Evolutionary conservation across 2,797 vertebrate genomes (phyloP).

Genomic region (Oreonectes daqikongensis): DNA sequence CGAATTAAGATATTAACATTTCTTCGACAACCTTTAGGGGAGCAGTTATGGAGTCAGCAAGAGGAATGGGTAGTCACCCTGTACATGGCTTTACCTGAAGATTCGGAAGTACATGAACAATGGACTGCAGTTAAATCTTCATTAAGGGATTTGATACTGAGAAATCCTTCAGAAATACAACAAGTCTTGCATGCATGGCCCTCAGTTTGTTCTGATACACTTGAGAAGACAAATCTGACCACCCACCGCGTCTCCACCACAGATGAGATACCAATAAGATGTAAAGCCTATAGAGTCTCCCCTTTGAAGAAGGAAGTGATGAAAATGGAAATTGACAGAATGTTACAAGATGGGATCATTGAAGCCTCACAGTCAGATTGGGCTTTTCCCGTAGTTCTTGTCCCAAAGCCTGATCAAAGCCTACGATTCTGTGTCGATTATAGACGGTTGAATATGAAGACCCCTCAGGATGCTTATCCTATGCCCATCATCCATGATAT

Average conservation of each 20-base stretch:
- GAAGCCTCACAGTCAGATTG: constrained; percentile 2
- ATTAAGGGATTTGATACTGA: no score
- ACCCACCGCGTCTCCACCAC: background rate
- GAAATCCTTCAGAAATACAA: no score
- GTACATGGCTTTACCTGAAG: no score
- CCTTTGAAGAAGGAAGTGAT: constrained; percentile 14
- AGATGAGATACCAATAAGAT: background rate
- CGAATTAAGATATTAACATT: background rate
- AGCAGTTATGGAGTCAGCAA: no score
- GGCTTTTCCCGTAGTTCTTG: background rate
- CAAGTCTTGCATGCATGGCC: no score
- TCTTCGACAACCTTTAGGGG: background rate
- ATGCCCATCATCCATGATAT: no score
- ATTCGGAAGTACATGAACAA: no score
- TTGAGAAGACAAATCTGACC: background rate
- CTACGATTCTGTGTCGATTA: no score
- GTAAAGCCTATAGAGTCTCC: constrained; percentile 3
- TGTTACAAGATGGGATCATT: background rate
- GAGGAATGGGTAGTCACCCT: no score
- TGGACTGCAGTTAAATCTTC: no score
- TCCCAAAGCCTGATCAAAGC: background rate
- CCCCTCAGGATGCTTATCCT: no score
- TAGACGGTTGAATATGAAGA: no score
- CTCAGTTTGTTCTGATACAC: background rate
- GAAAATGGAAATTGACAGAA: background rate